Percentiles rank a stretch among this genome's conserved stretches.
Evolutionary conservation across 2,113 vertebrate genomes (phyloP).

Genomic region (Ailuropoda melanoleuca): DNA sequence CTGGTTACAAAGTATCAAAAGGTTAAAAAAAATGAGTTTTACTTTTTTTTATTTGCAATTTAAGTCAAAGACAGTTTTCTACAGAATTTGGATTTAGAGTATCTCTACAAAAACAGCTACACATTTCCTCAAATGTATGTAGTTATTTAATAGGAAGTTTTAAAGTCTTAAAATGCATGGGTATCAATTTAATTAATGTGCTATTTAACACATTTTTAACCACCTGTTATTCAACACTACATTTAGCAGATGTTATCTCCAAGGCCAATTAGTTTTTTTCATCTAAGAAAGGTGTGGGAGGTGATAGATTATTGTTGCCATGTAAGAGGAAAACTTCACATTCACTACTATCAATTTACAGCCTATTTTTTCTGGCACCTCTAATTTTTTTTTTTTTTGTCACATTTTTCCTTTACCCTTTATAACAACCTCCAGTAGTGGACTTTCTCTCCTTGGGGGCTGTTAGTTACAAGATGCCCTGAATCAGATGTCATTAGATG

Average conservation of each 20-base stretch:
- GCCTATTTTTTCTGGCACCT: slow-evolving; percentile 27
- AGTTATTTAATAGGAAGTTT: slow-evolving; percentile 11
- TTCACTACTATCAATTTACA: slow-evolving; percentile 52
- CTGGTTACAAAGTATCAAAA: background rate
- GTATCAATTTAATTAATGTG: slow-evolving; percentile 54
- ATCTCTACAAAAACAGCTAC: background rate
- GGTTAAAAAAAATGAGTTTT: background rate
- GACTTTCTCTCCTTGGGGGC: background rate
- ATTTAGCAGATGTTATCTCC: slow-evolving; percentile 31
- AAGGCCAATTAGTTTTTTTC: slow-evolving; percentile 51
- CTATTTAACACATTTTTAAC: slow-evolving; percentile 57
- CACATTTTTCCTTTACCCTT: slow-evolving; percentile 46
- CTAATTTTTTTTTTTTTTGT: slow-evolving; percentile 45
- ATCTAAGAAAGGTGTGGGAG: slow-evolving; percentile 34
- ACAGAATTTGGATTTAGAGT: background rate
- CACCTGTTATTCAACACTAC: slow-evolving; percentile 55
- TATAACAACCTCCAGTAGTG: slow-evolving; percentile 25
- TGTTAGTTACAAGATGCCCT: slow-evolving; percentile 51
- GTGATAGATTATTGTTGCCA: slow-evolving; percentile 40
- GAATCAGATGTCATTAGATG: slow-evolving; percentile 38
- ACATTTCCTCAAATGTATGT: background rate
- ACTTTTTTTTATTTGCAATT: background rate
- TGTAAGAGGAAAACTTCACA: slow-evolving; percentile 47
- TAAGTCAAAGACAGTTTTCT: background rate
- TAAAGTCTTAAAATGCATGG: slow-evolving; percentile 26